Evolutionary conservation across 2,113 vertebrate genomes (phyloP), one percentile per base, ranked within the genome.

Genomic region (Eleginops maclovinus): DNA sequence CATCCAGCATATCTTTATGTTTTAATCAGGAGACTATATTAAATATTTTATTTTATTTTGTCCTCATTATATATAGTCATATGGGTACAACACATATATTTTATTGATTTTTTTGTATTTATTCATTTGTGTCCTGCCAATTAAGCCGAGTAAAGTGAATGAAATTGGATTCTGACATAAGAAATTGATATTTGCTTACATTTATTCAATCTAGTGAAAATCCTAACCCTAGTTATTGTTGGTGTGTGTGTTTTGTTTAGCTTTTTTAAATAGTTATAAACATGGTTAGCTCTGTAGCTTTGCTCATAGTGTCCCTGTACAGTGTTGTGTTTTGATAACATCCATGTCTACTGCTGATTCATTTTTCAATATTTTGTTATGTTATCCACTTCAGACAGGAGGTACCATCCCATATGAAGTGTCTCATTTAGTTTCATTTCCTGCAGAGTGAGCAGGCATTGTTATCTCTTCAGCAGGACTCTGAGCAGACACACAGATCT

Each of bases 361-460:
- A 2, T 51, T 50, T 64, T 74, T 82, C 60, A 73, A 47, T 89
- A 76, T 75, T 83, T 72, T 79, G 89, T 84, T 47, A 81, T 60
- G 65, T 72, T 72, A 83, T 61, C 84, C 53, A 56, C 77, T 87
- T 26, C 73, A 87, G 72, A 81, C 70, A 75, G 60, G 44, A 83
- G 19, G 53, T 60, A 28, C 56, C 54, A 56, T 31, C 60, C 49
- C 40, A 58, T 31, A 77, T 78, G 36, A 70, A 78, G 60, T 73
- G 64, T 79, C 72, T 90, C 76, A 79, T 82, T 70, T 62, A 64
- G 71, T 76, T 82, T 82, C 21, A 88, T 91, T 85, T 86, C 81
- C 81, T 86, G 79, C 75, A 8, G 22, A 4, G 72, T 43, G 66
- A 21, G 41, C 46, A 49, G 10, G 44, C 59, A 76, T 51, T 26